Evolutionary conservation across 2,888 invertebrate species (phyloP), one percentile per base, ranked within the genome.

Genomic region (Limnephilus auricula): DNA sequence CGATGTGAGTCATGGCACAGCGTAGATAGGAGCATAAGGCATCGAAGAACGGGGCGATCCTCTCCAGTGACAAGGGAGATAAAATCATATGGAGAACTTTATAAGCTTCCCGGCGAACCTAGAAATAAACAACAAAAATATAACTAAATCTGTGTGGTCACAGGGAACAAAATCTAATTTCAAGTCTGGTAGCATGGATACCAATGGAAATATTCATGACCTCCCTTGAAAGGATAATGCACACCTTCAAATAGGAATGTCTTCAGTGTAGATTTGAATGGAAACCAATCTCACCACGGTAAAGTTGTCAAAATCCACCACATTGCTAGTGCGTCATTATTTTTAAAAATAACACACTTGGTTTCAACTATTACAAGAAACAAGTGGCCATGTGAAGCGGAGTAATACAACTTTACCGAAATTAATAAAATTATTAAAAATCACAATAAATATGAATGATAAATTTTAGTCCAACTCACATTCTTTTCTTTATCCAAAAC

Each of bases 1-100:
- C 97, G 92, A 99, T 98, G 94, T 99, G 98, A 0, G 98, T 99
- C 98, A 99, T 98, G 0, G 98, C 98, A 95, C 99, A 99, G 90
- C 97, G 96, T 86, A 99, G 94, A 94, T 98, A 98, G 1, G 98
- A 97, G 32, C 97, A 97, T 92, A 99, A 95, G 10, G 98, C 96
- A 92, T 97, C 97, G 94, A 98, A 98, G 94, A 98, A 98, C 15
- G 98, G 98, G 80, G 96, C 94, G 25, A 97, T 94, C 93, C 97
- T 97, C 15, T 96, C 95, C 92, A 95, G 91, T 13, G 94, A 91
- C 91, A 95, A 92, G 15, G 94, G 92, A 93, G 94, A 95, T 4
- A 97, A 94, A 90, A 96, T 95, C 34, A 96, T 93, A 93, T 96
- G 95, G 5, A 97, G 93, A 13, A 96, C 96, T 94, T 96, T 96